phyloP scores from a whole-genome alignment of 2,113 vertebrate genomes.

The Oryzias javanicus region DNA sequence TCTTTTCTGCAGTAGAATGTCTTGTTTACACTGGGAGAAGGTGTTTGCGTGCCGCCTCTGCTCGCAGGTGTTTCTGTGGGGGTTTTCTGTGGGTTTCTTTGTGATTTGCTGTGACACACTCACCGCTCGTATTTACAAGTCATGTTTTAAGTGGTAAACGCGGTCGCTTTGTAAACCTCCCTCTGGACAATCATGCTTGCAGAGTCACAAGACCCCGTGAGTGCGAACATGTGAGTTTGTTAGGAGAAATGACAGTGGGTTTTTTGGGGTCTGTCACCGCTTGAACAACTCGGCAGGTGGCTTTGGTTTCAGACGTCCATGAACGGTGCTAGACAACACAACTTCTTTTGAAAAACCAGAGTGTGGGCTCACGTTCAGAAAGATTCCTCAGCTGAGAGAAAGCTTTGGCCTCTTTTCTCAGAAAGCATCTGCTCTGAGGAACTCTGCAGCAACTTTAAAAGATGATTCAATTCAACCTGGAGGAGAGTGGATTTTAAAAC shows the following conservation, averaged over 20 bases:
- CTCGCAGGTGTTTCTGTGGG: constrained; percentile 40
- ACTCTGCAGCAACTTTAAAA: constrained; percentile 15
- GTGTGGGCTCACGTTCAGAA: constrained; percentile 24
- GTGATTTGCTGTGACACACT: constrained; percentile 25
- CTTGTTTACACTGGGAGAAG: constrained; percentile 3
- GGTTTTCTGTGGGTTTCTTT: constrained; percentile 16
- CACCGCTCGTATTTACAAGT: constrained; percentile 20
- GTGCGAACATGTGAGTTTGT: constrained; percentile 7
- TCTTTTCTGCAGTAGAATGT: neutral
- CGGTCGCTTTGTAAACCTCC: constrained; percentile 24
- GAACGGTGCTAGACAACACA: constrained; percentile 42
- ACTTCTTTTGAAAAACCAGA: constrained; percentile 29
- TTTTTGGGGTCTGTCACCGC: constrained; percentile 11
- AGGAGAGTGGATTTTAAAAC: neutral
- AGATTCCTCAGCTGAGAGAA: constrained; percentile 13
- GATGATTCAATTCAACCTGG: neutral
- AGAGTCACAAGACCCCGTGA: constrained; percentile 14
- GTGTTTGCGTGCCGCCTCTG: constrained; percentile 26
- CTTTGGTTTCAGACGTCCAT: constrained; percentile 19
- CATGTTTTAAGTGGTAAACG: constrained; percentile 30
- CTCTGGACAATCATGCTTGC: constrained; percentile 15
- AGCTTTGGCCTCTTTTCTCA: constrained; percentile 3
- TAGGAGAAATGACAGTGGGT: neutral
- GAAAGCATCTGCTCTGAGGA: constrained; percentile 20
- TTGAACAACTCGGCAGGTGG: constrained; percentile 30